Conservation (phyloP, 1,140 invertebrate species). For the Atta texana region DNA sequence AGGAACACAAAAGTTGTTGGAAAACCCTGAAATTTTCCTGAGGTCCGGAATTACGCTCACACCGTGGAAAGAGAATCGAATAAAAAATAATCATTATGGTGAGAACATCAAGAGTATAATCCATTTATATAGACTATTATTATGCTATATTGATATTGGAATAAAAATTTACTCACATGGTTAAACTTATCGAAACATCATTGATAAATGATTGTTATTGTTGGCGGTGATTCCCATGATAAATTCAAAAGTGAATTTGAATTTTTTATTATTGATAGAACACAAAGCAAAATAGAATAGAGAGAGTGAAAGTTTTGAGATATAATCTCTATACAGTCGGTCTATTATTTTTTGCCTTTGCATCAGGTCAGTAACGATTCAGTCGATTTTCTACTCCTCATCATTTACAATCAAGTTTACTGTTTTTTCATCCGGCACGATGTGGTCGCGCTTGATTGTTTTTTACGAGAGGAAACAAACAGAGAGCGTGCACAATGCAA, state of each 20-base stretch:
- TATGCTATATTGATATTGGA: too few relatives aligned
- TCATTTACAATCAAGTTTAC: constrained; percentile 84
- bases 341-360: constrained; percentile 55
- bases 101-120: constrained; percentile 45
- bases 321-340: constrained; percentile 13
- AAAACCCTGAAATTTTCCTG: constrained; percentile 65
- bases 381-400: constrained; percentile 77
- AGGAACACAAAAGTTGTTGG: constrained; percentile 37
- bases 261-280: too few relatives aligned
- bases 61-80: background rate
- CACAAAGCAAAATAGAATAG: background rate
- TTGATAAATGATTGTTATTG: constrained; percentile 27
- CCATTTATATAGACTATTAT: too few relatives aligned
- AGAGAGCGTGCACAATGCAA: constrained; percentile 4
- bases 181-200: background rate
- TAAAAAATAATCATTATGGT: constrained; percentile 57
- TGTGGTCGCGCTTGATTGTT: constrained; percentile 81
- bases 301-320: background rate
- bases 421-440: constrained; percentile 70
- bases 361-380: constrained; percentile 26
- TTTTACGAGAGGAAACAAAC: constrained; percentile 79
- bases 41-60: constrained; percentile 61
- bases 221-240: background rate
- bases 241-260: background rate
- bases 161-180: too few relatives aligned